Evolutionary conservation across 1,140 invertebrate species (phyloP).

Genomic region (Panulirus ornatus): DNA sequence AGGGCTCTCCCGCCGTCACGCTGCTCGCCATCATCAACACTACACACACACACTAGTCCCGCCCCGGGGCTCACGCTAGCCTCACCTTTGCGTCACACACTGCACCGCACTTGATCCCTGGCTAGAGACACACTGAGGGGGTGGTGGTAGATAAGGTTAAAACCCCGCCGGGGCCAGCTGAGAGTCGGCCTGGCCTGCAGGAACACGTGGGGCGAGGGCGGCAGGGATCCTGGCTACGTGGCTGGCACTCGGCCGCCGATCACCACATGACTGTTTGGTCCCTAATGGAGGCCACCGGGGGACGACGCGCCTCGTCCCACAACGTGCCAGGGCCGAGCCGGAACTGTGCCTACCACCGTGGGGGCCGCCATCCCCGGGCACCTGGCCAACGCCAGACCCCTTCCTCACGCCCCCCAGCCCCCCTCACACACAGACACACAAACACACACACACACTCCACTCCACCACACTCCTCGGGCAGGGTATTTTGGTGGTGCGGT

Average conservation of each 20-base stretch:
- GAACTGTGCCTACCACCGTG: constrained; percentile 50
- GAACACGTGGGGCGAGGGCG: not conserved
- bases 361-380: constrained; percentile 42
- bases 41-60: not conserved
- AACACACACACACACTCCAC: too few relatives aligned
- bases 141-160: too few relatives aligned
- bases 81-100: not conserved
- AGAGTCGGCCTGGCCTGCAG: not conserved
- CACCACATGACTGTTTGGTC: constrained; percentile 38
- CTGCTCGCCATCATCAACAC: not conserved
- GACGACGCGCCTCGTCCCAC: constrained; percentile 21
- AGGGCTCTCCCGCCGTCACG: not conserved
- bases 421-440: not conserved
- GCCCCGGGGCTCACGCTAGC: not conserved
- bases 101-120: not conserved
- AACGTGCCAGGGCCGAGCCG: constrained; percentile 46
- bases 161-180: too few relatives aligned
- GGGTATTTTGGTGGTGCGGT: too few relatives aligned
- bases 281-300: constrained; percentile 41
- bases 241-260: constrained; percentile 2
- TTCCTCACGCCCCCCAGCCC: not conserved
- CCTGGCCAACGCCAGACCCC: constrained; percentile 24
- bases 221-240: not conserved
- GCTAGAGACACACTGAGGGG: too few relatives aligned
- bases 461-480: too few relatives aligned